Evolutionary conservation across 2,113 vertebrate species (phyloP).

Genomic region (Sceloporus undulatus): DNA sequence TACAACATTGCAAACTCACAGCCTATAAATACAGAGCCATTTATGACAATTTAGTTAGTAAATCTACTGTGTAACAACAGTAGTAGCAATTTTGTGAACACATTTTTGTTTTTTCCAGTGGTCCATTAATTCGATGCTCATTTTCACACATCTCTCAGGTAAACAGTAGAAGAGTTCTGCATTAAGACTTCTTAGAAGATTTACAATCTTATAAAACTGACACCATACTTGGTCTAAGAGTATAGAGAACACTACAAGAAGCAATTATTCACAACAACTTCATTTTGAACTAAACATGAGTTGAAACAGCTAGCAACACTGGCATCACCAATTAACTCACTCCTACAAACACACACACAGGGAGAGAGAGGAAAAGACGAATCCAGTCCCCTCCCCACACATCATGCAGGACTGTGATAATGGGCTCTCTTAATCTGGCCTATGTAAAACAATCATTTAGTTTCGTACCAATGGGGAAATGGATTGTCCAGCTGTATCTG

Average conservation of each 20-base stretch:
- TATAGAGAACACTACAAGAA: too few relatives aligned
- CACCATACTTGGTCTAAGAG: too few relatives aligned
- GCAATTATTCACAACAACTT: too few relatives aligned
- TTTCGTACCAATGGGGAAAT: too few relatives aligned
- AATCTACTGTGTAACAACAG: neutral
- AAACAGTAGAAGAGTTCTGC: neutral
- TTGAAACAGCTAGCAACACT: too few relatives aligned
- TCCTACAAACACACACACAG: too few relatives aligned
- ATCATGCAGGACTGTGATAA: too few relatives aligned
- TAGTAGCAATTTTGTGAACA: neutral
- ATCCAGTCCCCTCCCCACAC: too few relatives aligned
- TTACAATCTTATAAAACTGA: neutral
- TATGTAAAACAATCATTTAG: neutral
- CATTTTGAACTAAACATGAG: too few relatives aligned
- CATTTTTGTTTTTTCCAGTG: neutral
- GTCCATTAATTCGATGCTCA: neutral
- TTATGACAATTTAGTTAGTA: neutral
- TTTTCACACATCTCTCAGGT: neutral
- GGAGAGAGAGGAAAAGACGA: too few relatives aligned
- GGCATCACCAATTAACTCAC: too few relatives aligned
- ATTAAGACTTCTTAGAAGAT: neutral
- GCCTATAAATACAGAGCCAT: neutral
- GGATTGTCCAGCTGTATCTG: neutral
- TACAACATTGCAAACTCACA: slow-evolving; percentile 18
- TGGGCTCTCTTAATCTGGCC: neutral